phyloP scores from a whole-genome alignment of 1,140 invertebrate species.

The Melipona quadrifasciata region DNA sequence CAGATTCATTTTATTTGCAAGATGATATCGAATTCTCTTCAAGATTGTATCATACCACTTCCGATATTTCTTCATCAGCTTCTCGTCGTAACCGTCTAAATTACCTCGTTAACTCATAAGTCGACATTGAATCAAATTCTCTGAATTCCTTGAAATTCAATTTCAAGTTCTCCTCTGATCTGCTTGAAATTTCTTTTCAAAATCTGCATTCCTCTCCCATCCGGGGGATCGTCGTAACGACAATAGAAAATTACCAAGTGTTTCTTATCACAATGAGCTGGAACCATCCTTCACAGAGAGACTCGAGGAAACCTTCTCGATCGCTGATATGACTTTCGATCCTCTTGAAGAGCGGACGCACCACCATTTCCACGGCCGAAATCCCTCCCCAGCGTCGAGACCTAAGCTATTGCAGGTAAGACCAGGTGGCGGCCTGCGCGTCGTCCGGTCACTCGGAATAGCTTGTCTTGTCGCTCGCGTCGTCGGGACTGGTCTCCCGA shows the following conservation, averaged over 20 bases:
- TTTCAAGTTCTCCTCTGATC: not conserved
- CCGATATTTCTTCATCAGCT: not conserved
- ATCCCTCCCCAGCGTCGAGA: constrained; percentile 13
- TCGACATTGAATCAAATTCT: not conserved
- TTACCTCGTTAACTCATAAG: not conserved
- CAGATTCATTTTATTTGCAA: not conserved
- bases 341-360: not conserved
- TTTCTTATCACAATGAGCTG: not conserved
- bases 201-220: not conserved
- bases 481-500: constrained; percentile 78
- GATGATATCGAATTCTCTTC: not conserved
- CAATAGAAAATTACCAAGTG: not conserved
- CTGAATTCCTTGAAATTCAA: not conserved
- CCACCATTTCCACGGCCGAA: constrained; percentile 3
- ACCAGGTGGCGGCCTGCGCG: constrained; percentile 65
- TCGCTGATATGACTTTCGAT: not conserved
- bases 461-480: constrained; percentile 79
- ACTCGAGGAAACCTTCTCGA: not conserved
- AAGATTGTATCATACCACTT: not conserved
- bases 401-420: constrained; percentile 63
- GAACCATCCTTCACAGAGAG: not conserved
- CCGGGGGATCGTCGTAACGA: not conserved
- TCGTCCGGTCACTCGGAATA: constrained; percentile 79
- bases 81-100: not conserved
- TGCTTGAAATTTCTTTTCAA: not conserved